phyloP scores from a whole-genome alignment of 2,797 vertebrate species.

The Arrhamphus sclerolepis region DNA sequence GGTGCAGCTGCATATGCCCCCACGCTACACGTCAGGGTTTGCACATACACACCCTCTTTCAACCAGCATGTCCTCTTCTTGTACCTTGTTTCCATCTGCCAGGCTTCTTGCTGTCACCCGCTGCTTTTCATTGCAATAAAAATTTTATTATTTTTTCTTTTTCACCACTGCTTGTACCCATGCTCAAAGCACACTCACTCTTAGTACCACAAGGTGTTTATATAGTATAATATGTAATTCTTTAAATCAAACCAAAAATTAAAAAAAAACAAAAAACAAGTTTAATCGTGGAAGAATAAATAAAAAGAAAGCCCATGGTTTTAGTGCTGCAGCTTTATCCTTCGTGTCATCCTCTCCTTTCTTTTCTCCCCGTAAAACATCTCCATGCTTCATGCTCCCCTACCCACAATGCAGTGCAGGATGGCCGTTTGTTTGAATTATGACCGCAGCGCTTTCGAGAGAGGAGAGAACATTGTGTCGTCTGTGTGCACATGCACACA shows the following conservation, averaged over 20 bases:
- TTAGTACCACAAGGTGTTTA: slow-evolving; percentile 24
- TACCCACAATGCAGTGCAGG: slow-evolving; percentile 77
- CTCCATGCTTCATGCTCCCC: slow-evolving; percentile 68
- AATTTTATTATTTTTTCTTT: too few species aligned
- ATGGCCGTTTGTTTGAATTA: slow-evolving; percentile 76
- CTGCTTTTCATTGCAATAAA: slow-evolving; percentile 38
- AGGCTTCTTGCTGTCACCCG: slow-evolving; percentile 18
- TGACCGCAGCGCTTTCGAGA: slow-evolving; percentile 57
- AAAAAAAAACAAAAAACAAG: not conserved
- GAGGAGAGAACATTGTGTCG: slow-evolving; percentile 63
- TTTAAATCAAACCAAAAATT: slow-evolving; percentile 6
- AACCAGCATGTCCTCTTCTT: slow-evolving; percentile 45
- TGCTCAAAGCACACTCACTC: slow-evolving; percentile 24
- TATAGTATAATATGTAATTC: slow-evolving; percentile 28
- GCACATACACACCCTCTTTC: slow-evolving; percentile 23
- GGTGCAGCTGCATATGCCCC: slow-evolving; percentile 41
- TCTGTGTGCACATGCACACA: slow-evolving; percentile 15
- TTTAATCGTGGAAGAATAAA: slow-evolving; percentile 22
- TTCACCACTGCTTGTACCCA: too few species aligned
- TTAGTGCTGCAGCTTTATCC: slow-evolving; percentile 26
- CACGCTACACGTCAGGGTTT: slow-evolving; percentile 39
- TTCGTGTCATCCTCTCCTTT: slow-evolving; percentile 34
- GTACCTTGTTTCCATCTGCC: slow-evolving; percentile 44
- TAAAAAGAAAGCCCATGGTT: slow-evolving; percentile 23
- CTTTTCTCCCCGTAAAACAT: slow-evolving; percentile 70